Evolutionary conservation across 1,140 invertebrate genomes (phyloP).

Genomic region (Formica selysi): DNA sequence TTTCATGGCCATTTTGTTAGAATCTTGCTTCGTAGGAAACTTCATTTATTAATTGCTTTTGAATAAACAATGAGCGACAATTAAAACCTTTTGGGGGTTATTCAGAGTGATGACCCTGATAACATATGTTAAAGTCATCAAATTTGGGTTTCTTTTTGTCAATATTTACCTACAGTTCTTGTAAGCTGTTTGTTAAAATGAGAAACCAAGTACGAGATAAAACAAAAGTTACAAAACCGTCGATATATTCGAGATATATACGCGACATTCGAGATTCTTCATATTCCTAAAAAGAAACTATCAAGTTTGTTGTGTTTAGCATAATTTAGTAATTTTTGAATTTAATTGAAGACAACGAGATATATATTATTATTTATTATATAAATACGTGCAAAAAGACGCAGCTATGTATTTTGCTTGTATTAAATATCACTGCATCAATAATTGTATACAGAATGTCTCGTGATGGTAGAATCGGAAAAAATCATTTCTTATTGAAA

Average conservation of each 20-base stretch:
- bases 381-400: background rate
- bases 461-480: constrained; percentile 4
- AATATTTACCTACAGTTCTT: background rate
- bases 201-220: background rate
- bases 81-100: too few species aligned
- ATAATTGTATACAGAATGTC: background rate
- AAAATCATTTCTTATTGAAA: constrained; percentile 36
- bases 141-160: too few species aligned
- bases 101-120: too few species aligned
- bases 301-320: background rate
- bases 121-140: too few species aligned
- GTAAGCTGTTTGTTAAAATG: background rate
- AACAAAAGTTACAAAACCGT: background rate
- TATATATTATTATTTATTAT: background rate
- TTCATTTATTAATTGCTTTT: too few species aligned
- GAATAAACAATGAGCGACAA: too few species aligned
- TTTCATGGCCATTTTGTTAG: too few species aligned
- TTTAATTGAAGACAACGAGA: background rate
- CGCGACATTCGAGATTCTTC: background rate
- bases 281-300: background rate
- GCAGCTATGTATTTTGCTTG: background rate
- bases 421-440: background rate
- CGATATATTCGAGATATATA: background rate
- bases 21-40: too few species aligned
- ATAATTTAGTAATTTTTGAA: background rate